Conservation (phyloP, 2,888 invertebrate genomes). For the Mimumesa dahlbomi region DNA sequence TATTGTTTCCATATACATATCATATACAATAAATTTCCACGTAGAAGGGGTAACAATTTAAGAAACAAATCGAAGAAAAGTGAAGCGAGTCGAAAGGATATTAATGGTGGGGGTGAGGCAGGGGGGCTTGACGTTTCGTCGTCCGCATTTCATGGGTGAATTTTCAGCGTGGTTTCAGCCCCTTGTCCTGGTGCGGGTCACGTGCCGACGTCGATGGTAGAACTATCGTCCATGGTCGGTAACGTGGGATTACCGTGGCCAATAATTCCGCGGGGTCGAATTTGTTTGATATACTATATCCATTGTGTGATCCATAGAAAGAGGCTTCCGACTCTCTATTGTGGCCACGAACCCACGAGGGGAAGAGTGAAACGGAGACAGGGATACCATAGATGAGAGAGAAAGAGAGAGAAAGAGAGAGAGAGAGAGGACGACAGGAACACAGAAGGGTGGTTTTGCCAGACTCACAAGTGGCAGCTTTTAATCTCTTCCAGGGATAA, state of each 20-base stretch:
- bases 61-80: background rate
- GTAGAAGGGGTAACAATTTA: no score
- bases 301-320: constrained; percentile 71
- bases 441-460: constrained; percentile 59
- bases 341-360: constrained; percentile 58
- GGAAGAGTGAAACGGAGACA: constrained; percentile 45
- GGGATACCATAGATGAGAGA: constrained; percentile 14
- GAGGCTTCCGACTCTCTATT: constrained; percentile 67
- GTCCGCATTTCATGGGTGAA: constrained; percentile 53
- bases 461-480: constrained; percentile 71
- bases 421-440: constrained; percentile 36
- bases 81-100: constrained; percentile 34
- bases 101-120: constrained; percentile 38
- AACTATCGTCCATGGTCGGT: constrained; percentile 65
- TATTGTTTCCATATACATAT: no score
- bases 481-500: constrained; percentile 69
- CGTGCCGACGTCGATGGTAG: constrained; percentile 53
- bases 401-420: constrained; percentile 25
- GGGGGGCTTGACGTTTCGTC: constrained; percentile 39
- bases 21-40: no score
- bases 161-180: constrained; percentile 48
- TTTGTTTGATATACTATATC: constrained; percentile 75
- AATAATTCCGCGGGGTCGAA: constrained; percentile 70
- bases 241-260: constrained; percentile 68
- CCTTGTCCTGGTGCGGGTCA: constrained; percentile 46